phyloP scores from a whole-genome alignment of 2,113 vertebrate genomes.

The Solea senegalensis region DNA sequence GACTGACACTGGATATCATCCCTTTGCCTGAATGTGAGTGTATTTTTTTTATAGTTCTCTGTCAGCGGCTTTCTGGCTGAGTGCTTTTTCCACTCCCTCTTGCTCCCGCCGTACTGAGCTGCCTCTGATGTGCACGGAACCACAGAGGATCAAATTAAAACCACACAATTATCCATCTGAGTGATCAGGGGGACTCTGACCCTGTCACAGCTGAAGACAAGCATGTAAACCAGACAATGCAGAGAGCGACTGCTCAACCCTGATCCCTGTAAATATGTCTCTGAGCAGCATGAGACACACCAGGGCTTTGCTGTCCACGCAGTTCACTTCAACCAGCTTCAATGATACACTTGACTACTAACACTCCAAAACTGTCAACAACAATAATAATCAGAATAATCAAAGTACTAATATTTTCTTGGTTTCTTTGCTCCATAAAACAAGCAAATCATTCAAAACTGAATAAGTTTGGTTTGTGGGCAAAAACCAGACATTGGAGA shows the following conservation, averaged over 20 bases:
- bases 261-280: conserved; percentile 11
- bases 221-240: conserved; percentile 49
- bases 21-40: conserved; percentile 22
- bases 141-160: conserved; percentile 66
- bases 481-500: too few relatives aligned
- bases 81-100: conserved; percentile 36
- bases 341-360: too few relatives aligned
- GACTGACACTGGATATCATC: conserved; percentile 6
- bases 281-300: not conserved
- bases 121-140: conserved; percentile 23
- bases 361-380: too few relatives aligned
- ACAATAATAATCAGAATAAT: too few relatives aligned
- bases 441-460: too few relatives aligned
- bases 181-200: conserved; percentile 54
- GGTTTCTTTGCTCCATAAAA: too few relatives aligned
- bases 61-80: conserved; percentile 49
- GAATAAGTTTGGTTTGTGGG: too few relatives aligned
- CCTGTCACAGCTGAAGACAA: conserved; percentile 52
- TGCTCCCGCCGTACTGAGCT: not conserved
- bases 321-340: too few relatives aligned
- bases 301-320: not conserved
- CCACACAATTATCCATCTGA: conserved; percentile 54
- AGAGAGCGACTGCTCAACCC: conserved; percentile 24
- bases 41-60: conserved; percentile 32
- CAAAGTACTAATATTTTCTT: too few relatives aligned